phyloP scores from a whole-genome alignment of 1,140 invertebrate genomes.

The Saccostrea echinata region DNA sequence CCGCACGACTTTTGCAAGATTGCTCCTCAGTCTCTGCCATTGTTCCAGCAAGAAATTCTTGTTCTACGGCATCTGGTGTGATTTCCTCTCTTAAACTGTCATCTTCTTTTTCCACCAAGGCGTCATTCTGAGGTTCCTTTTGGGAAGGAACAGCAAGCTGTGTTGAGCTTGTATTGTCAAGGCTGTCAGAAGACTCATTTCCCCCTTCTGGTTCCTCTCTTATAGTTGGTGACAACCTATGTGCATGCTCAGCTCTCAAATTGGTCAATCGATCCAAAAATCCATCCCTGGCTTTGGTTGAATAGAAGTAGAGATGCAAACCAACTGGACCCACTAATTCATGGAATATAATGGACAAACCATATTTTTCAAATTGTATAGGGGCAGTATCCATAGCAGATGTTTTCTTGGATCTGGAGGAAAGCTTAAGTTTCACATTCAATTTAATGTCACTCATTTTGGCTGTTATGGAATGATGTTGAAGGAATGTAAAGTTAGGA shows the following conservation, averaged over 20 bases:
- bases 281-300: constrained; percentile 64
- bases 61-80: background rate
- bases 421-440: constrained; percentile 52
- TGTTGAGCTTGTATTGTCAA: constrained; percentile 39
- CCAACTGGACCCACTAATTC: constrained; percentile 62
- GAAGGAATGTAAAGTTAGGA: constrained; percentile 65
- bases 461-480: constrained; percentile 71
- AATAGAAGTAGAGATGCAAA: constrained; percentile 66
- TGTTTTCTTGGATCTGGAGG: constrained; percentile 4
- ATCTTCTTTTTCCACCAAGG: background rate
- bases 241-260: constrained; percentile 71
- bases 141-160: background rate
- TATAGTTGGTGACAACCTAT: constrained; percentile 69
- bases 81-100: background rate
- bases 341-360: constrained; percentile 70
- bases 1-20: background rate
- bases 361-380: constrained; percentile 60
- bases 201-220: constrained; percentile 76
- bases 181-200: constrained; percentile 68
- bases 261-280: constrained; percentile 73
- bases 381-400: background rate
- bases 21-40: background rate
- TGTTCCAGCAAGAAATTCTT: background rate
- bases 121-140: background rate
- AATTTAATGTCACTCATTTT: constrained; percentile 74